phyloP scores from a whole-genome alignment of 2,888 invertebrate genomes.

The Spatulosminthurus flaviceps region DNA sequence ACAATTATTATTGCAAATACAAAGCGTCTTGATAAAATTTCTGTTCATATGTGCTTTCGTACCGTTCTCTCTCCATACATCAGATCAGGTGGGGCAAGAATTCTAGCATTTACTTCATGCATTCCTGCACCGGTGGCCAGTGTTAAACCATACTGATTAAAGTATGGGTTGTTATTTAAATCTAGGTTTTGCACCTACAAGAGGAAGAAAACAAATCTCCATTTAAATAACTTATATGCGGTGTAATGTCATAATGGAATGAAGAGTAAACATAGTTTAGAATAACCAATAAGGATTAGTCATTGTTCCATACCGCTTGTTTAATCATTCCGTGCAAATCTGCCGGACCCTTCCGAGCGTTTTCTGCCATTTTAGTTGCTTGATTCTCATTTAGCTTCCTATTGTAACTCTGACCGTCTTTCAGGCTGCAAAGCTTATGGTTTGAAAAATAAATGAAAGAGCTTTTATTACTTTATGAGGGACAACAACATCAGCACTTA shows the following conservation, averaged over 20 bases:
- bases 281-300: no score
- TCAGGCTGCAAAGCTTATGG: constrained; percentile 38
- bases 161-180: constrained; percentile 3
- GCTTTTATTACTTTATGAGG: no score
- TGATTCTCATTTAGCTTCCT: constrained; percentile 40
- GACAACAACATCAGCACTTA: no score
- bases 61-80: constrained; percentile 33
- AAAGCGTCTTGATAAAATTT: no score
- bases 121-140: not conserved
- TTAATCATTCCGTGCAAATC: constrained; percentile 13
- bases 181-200: not conserved
- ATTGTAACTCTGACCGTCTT: constrained; percentile 44
- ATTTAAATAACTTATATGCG: no score
- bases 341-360: constrained; percentile 8
- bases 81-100: constrained; percentile 38
- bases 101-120: constrained; percentile 31
- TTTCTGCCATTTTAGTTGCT: constrained; percentile 35
- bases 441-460: no score
- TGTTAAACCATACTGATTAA: constrained; percentile 21
- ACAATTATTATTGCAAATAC: no score
- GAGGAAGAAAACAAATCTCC: no score
- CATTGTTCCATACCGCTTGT: constrained; percentile 33
- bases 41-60: no score
- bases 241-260: no score
- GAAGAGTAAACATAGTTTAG: no score